Evolutionary conservation across 2,888 invertebrate genomes (phyloP), one percentile per base, ranked within the genome.

Genomic region (Xestia c-nigrum): DNA sequence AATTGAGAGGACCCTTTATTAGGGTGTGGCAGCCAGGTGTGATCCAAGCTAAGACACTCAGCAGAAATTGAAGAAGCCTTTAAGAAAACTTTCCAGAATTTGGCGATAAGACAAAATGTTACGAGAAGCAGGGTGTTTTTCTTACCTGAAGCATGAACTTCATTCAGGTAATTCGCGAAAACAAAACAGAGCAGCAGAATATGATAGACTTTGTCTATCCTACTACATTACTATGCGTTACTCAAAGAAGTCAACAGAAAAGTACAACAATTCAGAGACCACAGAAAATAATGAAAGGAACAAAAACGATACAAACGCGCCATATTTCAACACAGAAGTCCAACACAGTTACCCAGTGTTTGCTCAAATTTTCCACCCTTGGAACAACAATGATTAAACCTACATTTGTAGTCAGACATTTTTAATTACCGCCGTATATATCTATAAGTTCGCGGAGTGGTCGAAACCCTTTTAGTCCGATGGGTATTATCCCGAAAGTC

Each of bases 381-480:
- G 40, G 19, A 38, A 50, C 64, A 50, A 81, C 73, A 72, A 70
- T 76, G 76, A 85, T 79, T 73, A 81, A 82, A 83, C 69, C 57
- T 75, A 82, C 74, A 88, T 89, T 85, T 83, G 83, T 84, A 78
- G 74, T 83, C 93, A 94, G 93, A 92, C 93, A 90, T 93, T 95
- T 95, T 95, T 95, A 95, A 95, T 96, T 95, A 95, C 92, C 89
- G 69, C 88, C 78, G 83, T 89, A 84, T 85, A 87, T 87, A 89
- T 88, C 88, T 91, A 91, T 89, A 91, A 85, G 91, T 89, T 88
- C 70, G 81, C 87, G 85, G 85, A 91, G 89, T 89, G 90, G 87
- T 91, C 92, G 87, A 92, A 95, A 95, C 95, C 96, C 96, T 96
- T 96, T 96, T 96, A 96, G 95, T 93, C 92, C 94, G 94, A 95